Evolutionary conservation across 2,888 invertebrate species (phyloP), one percentile per base, ranked within the genome.

Genomic region (Aleiodes leptofemur): DNA sequence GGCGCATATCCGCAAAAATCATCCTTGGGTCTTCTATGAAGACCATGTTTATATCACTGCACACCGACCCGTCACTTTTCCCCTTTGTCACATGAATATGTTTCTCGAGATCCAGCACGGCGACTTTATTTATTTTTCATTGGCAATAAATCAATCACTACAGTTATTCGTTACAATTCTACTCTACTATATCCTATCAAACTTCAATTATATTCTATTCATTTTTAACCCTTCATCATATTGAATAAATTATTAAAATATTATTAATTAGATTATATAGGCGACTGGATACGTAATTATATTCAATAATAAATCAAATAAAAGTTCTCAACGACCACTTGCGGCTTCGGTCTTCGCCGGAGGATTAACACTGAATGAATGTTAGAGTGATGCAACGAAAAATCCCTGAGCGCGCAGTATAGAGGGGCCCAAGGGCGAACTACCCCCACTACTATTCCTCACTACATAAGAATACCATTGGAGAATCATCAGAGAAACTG

Each of bases 11-110:
- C 83, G 88, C 86, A 80, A 89, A 89, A 78, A 89, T 88, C 89
- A 89, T 89, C 83, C 85, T 89, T 71, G 89, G 84, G 78, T 89
- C 87, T 83, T 89, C 89, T 69, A 89, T 82, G 79, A 89, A 89
- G 81, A 89, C 89, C 89, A 89, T 89, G 76, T 84, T 87, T 82
- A 76, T 72, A 57, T 80, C 79, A 73, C 78, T 71, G 76, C 79
- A 76, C 79, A 72, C 69, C 76, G 59, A 69, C 48, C 71, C 68
- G 38, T 72, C 78, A 79, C 79, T 82, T 68, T 79, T 78, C 76
- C 76, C 82, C 80, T 82, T 77, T 79, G 81, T 85, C 83, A 85
- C 87, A 86, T 83, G 73, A 77, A 79, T 77, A 73, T 73, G 51
- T 57, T 53, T 70, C 53, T 56, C 80, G 76, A 77, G 80, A 81